Percentiles rank a stretch among this genome's conserved stretches.
Evolutionary conservation across 2,888 invertebrate genomes (phyloP).

Genomic region (Parnassius glacialis): DNA sequence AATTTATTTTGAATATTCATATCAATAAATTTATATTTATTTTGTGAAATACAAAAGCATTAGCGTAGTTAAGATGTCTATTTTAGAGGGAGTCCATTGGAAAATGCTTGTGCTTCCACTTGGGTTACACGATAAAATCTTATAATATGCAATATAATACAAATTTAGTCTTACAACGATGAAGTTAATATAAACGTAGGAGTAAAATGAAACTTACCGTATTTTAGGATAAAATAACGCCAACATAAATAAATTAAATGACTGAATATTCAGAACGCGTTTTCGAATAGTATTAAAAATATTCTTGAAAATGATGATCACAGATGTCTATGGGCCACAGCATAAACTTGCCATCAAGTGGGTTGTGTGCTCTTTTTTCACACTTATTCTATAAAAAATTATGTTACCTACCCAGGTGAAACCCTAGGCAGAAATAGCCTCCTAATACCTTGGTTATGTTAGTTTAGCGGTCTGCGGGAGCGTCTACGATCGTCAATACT

Average conservation of each 20-base stretch:
- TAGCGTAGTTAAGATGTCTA: slow-evolving; percentile 62
- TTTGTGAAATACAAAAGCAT: slow-evolving; percentile 49
- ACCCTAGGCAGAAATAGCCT: no score
- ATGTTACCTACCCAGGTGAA: no score
- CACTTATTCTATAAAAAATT: no score
- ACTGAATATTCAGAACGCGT: slow-evolving; percentile 3
- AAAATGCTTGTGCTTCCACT: slow-evolving; percentile 74
- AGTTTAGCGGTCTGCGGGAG: no score
- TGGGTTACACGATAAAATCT: slow-evolving; percentile 73
- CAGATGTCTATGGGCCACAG: no score
- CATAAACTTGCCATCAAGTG: no score
- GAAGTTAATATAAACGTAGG: slow-evolving; percentile 42
- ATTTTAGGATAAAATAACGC: slow-evolving; percentile 59
- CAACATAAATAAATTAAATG: slow-evolving; percentile 24
- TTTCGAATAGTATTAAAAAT: slow-evolving; percentile 3
- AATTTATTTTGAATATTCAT: slow-evolving; percentile 43
- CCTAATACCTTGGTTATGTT: no score
- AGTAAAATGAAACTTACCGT: slow-evolving; percentile 62
- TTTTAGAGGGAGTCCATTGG: slow-evolving; percentile 65
- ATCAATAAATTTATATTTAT: slow-evolving; percentile 36
- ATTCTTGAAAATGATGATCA: slow-evolving; percentile 5
- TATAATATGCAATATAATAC: slow-evolving; percentile 28
- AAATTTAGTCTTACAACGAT: slow-evolving; percentile 36
- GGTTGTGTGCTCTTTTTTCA: no score
- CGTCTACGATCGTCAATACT: no score